Conservation (phyloP, 2,797 vertebrate genomes). For the Anableps anableps region DNA sequence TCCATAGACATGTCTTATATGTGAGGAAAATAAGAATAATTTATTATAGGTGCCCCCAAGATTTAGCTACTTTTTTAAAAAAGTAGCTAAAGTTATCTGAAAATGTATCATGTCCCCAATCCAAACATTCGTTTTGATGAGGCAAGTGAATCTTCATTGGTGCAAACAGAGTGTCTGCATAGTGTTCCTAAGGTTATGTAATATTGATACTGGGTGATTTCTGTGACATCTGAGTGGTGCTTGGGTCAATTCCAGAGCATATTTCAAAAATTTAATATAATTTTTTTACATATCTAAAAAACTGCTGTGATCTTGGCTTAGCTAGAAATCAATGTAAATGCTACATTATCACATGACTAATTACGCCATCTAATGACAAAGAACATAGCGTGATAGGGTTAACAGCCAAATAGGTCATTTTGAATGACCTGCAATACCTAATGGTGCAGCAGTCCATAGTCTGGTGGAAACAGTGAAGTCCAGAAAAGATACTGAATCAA, state of each 20-base stretch:
- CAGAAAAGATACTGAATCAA: no score
- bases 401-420: no score
- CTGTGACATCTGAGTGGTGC: background rate
- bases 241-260: background rate
- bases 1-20: no score
- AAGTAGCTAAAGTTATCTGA: background rate
- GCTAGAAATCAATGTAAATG: background rate
- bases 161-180: background rate
- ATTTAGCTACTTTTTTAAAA: no score
- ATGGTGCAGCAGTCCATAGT: no score
- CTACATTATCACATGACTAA: background rate
- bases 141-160: background rate
- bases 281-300: background rate
- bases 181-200: background rate
- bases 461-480: no score
- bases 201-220: background rate
- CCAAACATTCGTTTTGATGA: background rate
- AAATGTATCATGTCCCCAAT: background rate
- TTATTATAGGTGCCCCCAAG: background rate
- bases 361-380: no score
- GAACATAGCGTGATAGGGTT: no score
- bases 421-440: no score
- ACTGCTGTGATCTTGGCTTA: background rate
- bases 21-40: background rate
- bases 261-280: background rate